Base-by-base conservation (phyloP, 2,113 vertebrate genomes). In the Carollia perspicillata region DNA sequence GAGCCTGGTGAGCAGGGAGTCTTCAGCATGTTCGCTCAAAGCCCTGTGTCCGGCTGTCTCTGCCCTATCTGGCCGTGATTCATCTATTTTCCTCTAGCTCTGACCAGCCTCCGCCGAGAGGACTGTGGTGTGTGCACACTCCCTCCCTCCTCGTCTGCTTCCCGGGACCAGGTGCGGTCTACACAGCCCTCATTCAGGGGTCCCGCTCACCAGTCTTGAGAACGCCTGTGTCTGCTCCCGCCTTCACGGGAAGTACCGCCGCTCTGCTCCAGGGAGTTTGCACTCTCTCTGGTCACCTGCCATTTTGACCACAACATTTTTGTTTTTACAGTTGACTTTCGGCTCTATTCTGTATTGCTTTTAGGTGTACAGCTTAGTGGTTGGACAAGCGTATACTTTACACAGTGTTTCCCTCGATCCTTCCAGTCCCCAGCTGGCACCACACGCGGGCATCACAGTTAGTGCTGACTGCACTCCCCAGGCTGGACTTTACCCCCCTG, bases 41-140 rank as follows among this genome's bases (percentile, higher is more conserved):
- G 11, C 22, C 22, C 26, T 68, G n/a, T n/a, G n/a, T n/a, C n/a
- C n/a, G n/a, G 47, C 22, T 37, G 3, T 68, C 49, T 74, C 7
- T n/a, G 7, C 17, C 8, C 60, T 37, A 18, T n/a, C 55, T 26
- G 30, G 12, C 55, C 26, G 0, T 16, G 65, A 47, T 10, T 78
- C 28, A 81, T 68, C 87, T 65, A 68, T 90, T 84, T 79, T 92
- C 37, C 63, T 16, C 4, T 42, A 33, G n/a, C 28, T 92, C 95
- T 87, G 40, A 63, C 37, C 66, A 58, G 16, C 26, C 74, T 11
- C 87, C 51, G n/a, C 26, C 47, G 33, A 13, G 40, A 65, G 60
- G 33, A 37, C 20, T 17, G 2, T 33, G 13, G 35, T 26, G 12
- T 72, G 30, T 20, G 12, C 37, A 18, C 23, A 18, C 23, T 40